Conservation (phyloP, 2,113 vertebrate species). For the Climacteris rufus region DNA sequence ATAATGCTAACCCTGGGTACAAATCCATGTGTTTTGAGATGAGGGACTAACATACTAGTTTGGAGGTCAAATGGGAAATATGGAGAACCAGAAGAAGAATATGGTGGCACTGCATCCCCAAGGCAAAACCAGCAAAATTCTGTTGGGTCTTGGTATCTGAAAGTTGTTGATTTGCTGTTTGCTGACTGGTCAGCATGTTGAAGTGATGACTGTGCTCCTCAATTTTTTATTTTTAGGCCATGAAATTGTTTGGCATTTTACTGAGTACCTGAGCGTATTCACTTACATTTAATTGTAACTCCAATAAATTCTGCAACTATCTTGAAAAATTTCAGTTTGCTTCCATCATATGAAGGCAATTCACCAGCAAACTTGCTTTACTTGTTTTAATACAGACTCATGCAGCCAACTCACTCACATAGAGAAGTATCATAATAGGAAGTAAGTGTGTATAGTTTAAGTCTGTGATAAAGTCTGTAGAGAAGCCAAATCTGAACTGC, state of each 20-base stretch:
- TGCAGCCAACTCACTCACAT: accelerated
- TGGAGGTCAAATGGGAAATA: not conserved
- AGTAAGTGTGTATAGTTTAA: not conserved
- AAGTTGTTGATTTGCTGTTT: not conserved
- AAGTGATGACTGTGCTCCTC: not conserved
- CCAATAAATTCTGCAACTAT: not conserved
- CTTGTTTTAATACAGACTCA: not conserved
- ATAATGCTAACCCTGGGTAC: not conserved
- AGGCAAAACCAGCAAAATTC: not conserved
- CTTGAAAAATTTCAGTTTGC: not conserved
- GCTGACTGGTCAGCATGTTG: not conserved
- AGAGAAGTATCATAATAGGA: not conserved
- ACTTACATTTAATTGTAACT: not conserved
- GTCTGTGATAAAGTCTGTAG: not conserved
- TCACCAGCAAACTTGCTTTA: not conserved
- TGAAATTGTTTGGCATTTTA: not conserved
- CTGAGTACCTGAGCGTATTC: not conserved
- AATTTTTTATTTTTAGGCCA: not conserved
- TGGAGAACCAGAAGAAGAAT: not conserved
- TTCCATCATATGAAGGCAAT: not conserved
- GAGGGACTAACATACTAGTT: not conserved
- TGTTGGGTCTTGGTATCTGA: not conserved
- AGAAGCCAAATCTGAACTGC: not conserved
- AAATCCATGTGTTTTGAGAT: not conserved
- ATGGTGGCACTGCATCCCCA: not conserved